These are phyloP conservation scores for Parambassis ranga DNA, from an alignment of 2,797 vertebrate species.

Conservation along the genomic window DNA sequence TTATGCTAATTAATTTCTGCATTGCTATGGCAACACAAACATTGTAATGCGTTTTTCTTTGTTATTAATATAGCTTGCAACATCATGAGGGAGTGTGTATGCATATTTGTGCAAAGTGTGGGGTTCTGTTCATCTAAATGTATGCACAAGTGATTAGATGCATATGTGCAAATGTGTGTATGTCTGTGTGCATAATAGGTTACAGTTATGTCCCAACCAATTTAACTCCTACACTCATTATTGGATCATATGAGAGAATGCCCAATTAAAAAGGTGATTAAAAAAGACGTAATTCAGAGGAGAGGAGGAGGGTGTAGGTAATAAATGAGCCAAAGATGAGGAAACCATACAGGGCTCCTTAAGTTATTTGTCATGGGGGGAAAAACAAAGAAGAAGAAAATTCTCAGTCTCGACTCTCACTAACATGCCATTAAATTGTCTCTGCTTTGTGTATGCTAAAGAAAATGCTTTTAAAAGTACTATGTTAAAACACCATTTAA, in stretches of 20 bases:
- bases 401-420: not conserved
- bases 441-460: not conserved
- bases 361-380: conserved; percentile 36
- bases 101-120: conserved; percentile 19
- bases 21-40: conserved; percentile 54
- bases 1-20: conserved; percentile 56
- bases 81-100: conserved; percentile 30
- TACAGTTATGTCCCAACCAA: conserved; percentile 19
- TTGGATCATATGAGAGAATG: conserved; percentile 46
- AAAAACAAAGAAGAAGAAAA: conserved; percentile 30
- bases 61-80: conserved; percentile 55
- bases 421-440: conserved; percentile 13
- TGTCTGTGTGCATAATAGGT: conserved; percentile 9
- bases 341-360: not conserved
- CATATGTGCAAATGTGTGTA: conserved; percentile 7
- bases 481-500: too few species aligned
- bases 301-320: not conserved
- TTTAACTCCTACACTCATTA: conserved; percentile 38
- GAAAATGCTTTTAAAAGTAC: not conserved
- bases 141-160: conserved; percentile 9
- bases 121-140: conserved; percentile 18
- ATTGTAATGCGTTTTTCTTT: conserved; percentile 44
- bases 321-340: conserved; percentile 11
- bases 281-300: conserved; percentile 27
- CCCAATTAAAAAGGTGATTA: conserved; percentile 68